Percentiles rank a stretch among this genome's conserved stretches.
Conservation (phyloP, 2,888 invertebrate genomes). For the Crossocerus cetratus region DNA sequence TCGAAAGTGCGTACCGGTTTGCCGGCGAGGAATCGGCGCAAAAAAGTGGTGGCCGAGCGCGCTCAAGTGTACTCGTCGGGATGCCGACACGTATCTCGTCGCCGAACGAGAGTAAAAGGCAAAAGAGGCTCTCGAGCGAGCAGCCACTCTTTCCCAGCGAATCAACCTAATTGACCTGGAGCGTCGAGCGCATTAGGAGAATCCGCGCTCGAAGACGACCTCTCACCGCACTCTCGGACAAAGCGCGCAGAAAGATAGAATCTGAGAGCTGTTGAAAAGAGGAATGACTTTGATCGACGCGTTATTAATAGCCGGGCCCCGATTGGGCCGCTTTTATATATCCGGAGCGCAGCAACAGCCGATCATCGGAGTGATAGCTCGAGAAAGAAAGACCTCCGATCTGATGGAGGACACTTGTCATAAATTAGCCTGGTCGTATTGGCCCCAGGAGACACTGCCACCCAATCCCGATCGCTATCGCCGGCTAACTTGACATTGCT, state of each 20-base stretch:
- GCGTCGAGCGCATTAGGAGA: not conserved
- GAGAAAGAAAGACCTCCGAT: not conserved
- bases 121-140: not conserved
- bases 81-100: not conserved
- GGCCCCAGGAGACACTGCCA: constrained; percentile 8
- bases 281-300: constrained; percentile 5
- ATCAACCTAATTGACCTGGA: not conserved
- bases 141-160: not conserved
- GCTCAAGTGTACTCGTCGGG: not conserved
- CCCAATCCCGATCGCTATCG: constrained; percentile 26
- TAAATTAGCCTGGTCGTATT: constrained; percentile 12
- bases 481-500: not conserved
- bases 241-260: too few species aligned
- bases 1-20: not conserved
- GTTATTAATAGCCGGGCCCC: not conserved
- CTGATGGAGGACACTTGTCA: constrained; percentile 9
- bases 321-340: not conserved
- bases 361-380: not conserved
- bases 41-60: not conserved
- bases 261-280: not conserved
- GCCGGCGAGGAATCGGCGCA: not conserved
- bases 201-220: too few species aligned
- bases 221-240: too few species aligned
- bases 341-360: too few species aligned
- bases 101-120: not conserved